Conservation (phyloP, 1,140 invertebrate species). For the Lethrus apterus region DNA sequence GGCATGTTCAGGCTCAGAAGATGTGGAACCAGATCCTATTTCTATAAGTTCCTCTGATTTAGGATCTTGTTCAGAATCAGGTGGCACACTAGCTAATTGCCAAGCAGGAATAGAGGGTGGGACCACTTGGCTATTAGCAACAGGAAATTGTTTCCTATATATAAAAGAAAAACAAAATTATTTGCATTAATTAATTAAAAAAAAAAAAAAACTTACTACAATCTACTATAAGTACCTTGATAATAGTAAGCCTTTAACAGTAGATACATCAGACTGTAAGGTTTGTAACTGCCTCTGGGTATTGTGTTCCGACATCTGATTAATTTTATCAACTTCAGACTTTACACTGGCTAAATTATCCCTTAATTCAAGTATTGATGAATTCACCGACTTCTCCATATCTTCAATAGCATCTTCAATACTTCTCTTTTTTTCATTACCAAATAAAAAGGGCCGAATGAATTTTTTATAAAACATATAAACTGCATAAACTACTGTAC, state of each 20-base stretch:
- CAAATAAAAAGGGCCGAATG: conserved; percentile 38
- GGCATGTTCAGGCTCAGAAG: conserved; percentile 57
- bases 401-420: conserved; percentile 57
- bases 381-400: conserved; percentile 57
- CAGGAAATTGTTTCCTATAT: conserved; percentile 64
- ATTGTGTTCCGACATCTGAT: conserved; percentile 42
- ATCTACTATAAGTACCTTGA: conserved; percentile 53
- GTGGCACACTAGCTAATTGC: conserved; percentile 55
- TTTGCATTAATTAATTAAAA: too few relatives aligned
- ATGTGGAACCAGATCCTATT: conserved; percentile 46
- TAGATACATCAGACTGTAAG: conserved; percentile 65
- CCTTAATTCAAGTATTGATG: conserved; percentile 53
- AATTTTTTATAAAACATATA: conserved; percentile 62
- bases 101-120: conserved; percentile 68
- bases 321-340: conserved; percentile 49
- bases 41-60: conserved; percentile 38
- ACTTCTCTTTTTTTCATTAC: conserved; percentile 32
- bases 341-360: conserved; percentile 51
- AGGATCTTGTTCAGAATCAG: conserved; percentile 30
- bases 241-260: conserved; percentile 66
- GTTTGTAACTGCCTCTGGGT: conserved; percentile 56
- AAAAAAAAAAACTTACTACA: conserved; percentile 2
- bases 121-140: conserved; percentile 49
- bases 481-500: conserved; percentile 60
- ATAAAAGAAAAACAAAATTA: conserved; percentile 16